Base-by-base conservation (phyloP, 1,140 invertebrate species). In the Heliconius nattereri region DNA sequence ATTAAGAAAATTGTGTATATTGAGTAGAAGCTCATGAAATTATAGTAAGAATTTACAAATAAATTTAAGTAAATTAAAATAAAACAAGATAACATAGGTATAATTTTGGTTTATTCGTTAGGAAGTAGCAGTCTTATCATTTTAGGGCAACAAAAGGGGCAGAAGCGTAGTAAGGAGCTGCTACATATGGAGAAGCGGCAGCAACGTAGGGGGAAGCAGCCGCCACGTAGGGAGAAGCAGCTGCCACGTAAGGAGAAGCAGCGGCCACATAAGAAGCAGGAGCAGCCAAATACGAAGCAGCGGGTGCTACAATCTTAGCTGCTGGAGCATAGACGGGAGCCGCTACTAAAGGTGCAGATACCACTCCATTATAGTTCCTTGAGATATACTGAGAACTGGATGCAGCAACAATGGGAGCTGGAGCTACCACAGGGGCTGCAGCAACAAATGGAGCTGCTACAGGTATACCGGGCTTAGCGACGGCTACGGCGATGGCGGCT, bases 301-400 rank as follows among this genome's bases (percentile, higher is more conserved):
- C 88, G 37, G 84, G 82, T 7, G 84, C 81, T 40, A 66, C 60
- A n/a, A 66, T 66, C 60, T 29, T 66, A 66, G 60, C 60, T 13
- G 60, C 60, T 26, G 60, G 60, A 26, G 60, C 60, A 29, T 66
- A 66, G 11, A 72, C 71, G 35, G 85, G 85, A 13, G 92, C 85
- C 20, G 91, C 89, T 11, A 91, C 89, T 7, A 93, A 88, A 7
- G 95, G 94, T 20, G 92, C 91, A 2, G 92, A 79, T 0, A 93
- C 89, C 11, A 95, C 76, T 9, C 95, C 95, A 81, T 96, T 96
- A 89, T 95, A 96, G 85, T 96, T 96, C 72, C 96, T 95, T 7
- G 96, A 91, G 71, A 96, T 85, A 40, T 96, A 95, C 88, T 96
- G 96, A 16, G 96, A 96, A 85, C 96, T 96, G 78, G 95, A 94